Conservation (phyloP, 1,140 invertebrate genomes). For the Drosophila albomicans region DNA sequence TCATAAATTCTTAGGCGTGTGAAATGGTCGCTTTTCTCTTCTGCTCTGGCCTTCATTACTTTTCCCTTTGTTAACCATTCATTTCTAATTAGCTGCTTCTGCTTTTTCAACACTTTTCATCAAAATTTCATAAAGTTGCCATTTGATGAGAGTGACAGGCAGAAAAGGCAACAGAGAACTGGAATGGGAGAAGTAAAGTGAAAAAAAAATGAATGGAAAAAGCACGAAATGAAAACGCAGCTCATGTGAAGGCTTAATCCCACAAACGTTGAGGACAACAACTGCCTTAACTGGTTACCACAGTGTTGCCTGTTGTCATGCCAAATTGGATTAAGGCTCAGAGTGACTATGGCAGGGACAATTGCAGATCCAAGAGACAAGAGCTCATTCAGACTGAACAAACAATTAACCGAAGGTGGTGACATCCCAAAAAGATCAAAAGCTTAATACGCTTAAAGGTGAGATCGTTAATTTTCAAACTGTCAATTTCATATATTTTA, state of each 20-base stretch:
- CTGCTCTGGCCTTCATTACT: not conserved
- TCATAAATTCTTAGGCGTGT: constrained; percentile 68
- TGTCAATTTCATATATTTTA: not conserved
- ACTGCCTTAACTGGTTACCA: constrained; percentile 12
- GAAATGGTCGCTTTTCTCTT: constrained; percentile 32
- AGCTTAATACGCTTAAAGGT: not conserved
- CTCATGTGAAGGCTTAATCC: constrained; percentile 52
- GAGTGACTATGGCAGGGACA: not conserved
- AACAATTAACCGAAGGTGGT: too few relatives aligned
- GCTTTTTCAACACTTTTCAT: constrained; percentile 63
- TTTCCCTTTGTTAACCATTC: constrained; percentile 25
- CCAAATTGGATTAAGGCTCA: not conserved
- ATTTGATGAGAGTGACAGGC: constrained; percentile 64
- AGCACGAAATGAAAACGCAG: constrained; percentile 14
- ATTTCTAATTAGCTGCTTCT: constrained; percentile 60
- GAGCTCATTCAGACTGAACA: too few relatives aligned
- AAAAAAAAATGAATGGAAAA: not conserved
- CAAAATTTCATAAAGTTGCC: constrained; percentile 40
- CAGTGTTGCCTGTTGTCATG: not conserved
- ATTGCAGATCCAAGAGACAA: too few relatives aligned
- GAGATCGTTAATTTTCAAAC: too few relatives aligned
- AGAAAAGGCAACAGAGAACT: constrained; percentile 43
- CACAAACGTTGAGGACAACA: constrained; percentile 47
- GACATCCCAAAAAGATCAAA: not conserved
- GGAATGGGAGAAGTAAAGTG: not conserved